Evolutionary conservation across 2,888 invertebrate species (phyloP), one percentile per base, ranked within the genome.

Genomic region (Magallana nippona): DNA sequence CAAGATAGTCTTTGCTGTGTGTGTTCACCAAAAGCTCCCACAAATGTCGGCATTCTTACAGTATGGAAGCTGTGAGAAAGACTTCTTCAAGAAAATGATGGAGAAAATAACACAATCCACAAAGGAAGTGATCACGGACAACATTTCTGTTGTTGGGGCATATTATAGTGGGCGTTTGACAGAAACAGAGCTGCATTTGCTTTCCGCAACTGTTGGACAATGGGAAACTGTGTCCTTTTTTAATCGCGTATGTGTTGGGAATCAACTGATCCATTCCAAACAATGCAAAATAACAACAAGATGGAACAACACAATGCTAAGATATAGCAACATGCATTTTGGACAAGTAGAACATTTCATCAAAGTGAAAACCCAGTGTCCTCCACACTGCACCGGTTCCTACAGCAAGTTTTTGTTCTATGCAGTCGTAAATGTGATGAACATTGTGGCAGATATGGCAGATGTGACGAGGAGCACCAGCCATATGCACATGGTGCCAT

Each of bases 21-120:
- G 55, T 79, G 83, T 83, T 13, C 79, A 79, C 15, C 79, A 79
- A 44, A 10, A 60, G 19, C 27, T 82, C 1, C 82, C 58, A 10
- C 55, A 11, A 19, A 55, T 82, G 19, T 32, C 55, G 2, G 27
- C 62, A 44, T 56, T 44, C 55, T n/a, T 81, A 22, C 57, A 60
- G 19, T 55, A 57, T 44, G 62, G 81, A 1, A 27, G 44, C 17
- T 44, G 78, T 44, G 78, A 78, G 44, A 17, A 1, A 15, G 78
- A 78, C 27, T 55, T 78, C 8, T 55, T 78, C 17, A 44, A 55
- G 10, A 78, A 78, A 15, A 44, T 81, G 55, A 55, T 81, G 44
- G 62, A 63, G 17, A 62, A 57, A n/a, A 81, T 63, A 55, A 55
- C 17, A 56, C 79, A n/a, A 19, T 57, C 32, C 17, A 55, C 79